Base-by-base conservation (phyloP, 2,113 vertebrate species). In the Coracopsis vasa region DNA sequence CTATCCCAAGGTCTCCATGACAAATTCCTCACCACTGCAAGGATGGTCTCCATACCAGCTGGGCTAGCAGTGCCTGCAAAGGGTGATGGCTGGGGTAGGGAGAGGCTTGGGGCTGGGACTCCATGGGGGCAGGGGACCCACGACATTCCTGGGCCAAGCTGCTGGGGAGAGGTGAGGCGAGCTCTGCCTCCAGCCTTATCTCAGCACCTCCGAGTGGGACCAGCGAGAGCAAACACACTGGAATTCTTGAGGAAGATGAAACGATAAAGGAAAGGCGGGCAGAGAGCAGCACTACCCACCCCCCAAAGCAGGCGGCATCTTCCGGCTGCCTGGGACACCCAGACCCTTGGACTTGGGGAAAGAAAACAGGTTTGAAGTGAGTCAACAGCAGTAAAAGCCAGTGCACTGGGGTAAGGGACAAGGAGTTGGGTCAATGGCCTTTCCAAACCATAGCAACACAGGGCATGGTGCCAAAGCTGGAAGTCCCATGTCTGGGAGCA, bases 321-420 rank as follows among this genome's bases (percentile, higher is more conserved):
- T 96, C 95, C 94, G 90, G 95, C 95, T 96, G 92, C 95, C 93
- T 95, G 85, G 94, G 96, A 97, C 92, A 95, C 93, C 93, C 92
- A 95, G 97, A 98, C 97, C 96, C 97, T 97, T 98, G 97, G 97
- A 97, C 97, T 98, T 97, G 95, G 92, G 88, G 91, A 97, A 97
- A 97, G 91, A 97, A 97, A 97, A 96, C 96, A 97, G 88, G 95
- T 96, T 96, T 96, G 88, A 94, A 95, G 90, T 97, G 96, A 95
- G 95, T 97, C 95, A 96, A 96, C 92, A 95, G 96, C 95, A 97
- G 94, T 96, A 95, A 97, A 97, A 97, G 91, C 85, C 81, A 81
- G 85, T 9, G 6, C 37, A 50, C 61, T 92, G 94, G 94, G 94
- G 96, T 94, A 96, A 95, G 95, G 92, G 91, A 96, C 86, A 88